Evolutionary conservation across 2,113 vertebrate species (phyloP).

Genomic region (Lepus timidus): DNA sequence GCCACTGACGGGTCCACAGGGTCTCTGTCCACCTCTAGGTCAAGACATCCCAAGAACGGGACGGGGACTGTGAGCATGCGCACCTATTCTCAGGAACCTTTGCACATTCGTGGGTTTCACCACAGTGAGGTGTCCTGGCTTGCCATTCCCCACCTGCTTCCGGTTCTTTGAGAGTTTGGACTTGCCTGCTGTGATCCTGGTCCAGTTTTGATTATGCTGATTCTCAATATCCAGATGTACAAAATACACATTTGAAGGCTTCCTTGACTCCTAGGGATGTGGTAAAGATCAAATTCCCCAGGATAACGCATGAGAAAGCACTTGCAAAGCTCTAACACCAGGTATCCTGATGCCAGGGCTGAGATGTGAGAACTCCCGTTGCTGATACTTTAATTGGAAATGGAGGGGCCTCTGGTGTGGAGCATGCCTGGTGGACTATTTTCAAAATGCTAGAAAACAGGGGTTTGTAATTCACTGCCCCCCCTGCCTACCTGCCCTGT

Average conservation of each 20-base stretch:
- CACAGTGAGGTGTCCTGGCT: neutral
- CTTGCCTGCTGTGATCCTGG: neutral
- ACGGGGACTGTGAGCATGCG: neutral
- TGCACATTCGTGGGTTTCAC: fast-evolving
- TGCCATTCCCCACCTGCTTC: neutral
- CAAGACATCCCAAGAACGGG: neutral
- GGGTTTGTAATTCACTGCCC: neutral
- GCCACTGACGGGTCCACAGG: neutral
- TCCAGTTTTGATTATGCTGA: neutral
- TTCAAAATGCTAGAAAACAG: constrained; percentile 6
- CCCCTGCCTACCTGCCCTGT: neutral
- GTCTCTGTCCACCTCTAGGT: neutral
- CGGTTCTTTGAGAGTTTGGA: neutral
- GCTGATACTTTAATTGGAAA: neutral
- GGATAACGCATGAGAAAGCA: neutral
- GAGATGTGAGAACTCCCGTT: neutral
- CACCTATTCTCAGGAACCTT: neutral
- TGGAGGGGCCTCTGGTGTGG: neutral
- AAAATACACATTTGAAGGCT: neutral
- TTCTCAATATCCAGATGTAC: neutral
- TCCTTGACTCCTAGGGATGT: neutral
- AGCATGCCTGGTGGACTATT: neutral
- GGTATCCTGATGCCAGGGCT: too few species aligned
- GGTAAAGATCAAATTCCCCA: neutral
- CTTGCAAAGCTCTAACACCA: neutral